Evolutionary conservation across 1,140 invertebrate species (phyloP), one percentile per base, ranked within the genome.

Genomic region (Pygmarrhopalites habei): DNA sequence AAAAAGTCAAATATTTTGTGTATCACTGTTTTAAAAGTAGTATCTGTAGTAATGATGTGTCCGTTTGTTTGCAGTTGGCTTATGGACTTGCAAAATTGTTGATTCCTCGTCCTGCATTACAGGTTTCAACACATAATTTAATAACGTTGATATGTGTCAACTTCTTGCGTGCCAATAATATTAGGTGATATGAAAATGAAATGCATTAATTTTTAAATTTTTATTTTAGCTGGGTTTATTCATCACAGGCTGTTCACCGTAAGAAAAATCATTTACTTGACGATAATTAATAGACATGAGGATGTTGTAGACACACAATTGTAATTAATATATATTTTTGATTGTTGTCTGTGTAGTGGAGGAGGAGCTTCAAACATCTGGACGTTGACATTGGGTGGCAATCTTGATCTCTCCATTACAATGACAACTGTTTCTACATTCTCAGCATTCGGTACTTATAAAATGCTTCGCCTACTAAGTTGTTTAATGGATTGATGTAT

Each of bases 351-450:
- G 60, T 93, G 93, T n/a, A n/a, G n/a, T n/a, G 92, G 88, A 30
- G 93, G 93, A 1, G 92, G 92, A 1, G 90, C 92, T 14, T 95
- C 91, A n/a, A 97, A 97, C 74, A 92, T 95, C 69, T 96, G 93
- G 91, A 90, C 91, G 1, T 82, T 89, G 62, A 81, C 94, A 30
- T 75, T 97, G 0, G 86, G 84, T 32, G 93, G 90, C 5, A 95
- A 95, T 78, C 79, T 95, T 0, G 85, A 92, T 78, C 80, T 96
- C 5, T 93, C 89, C 1, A 83, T 97, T 57, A 87, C 92, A 5
- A 93, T 96, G 91, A 97, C 94, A 0, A 86, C 91, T 25, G 81
- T 96, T 53, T 89, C 89, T 62, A 94, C 88, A 21, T 71, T 92
- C n/a, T 82, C 83, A 23, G 83, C 90, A 5, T 88, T 94, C 74